Evolutionary conservation across 2,797 vertebrate genomes (phyloP).

Genomic region (Dendrocincla tyrannina): DNA sequence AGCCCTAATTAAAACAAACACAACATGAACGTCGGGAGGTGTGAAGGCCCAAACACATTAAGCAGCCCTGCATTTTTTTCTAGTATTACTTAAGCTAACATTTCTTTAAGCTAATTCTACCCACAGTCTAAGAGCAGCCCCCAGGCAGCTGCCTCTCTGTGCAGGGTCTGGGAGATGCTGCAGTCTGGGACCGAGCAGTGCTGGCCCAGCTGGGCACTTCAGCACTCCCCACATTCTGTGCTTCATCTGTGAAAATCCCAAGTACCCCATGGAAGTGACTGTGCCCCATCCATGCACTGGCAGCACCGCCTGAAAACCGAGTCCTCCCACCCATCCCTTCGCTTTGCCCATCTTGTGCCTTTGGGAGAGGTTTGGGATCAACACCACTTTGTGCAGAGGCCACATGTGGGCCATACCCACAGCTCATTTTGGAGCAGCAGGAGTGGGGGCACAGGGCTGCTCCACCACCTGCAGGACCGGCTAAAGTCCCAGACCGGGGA

Average conservation of each 20-base stretch:
- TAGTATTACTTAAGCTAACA: background rate
- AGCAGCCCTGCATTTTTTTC: background rate
- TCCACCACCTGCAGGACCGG: background rate
- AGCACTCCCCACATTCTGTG: accelerated
- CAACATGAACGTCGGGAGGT: accelerated
- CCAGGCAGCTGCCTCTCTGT: background rate
- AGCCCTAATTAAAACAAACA: slow-evolving; percentile 35
- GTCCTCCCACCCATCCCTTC: background rate
- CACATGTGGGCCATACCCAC: accelerated
- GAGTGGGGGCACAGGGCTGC: background rate
- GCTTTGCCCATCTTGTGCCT: background rate
- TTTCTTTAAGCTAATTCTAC: background rate
- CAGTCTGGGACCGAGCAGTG: background rate
- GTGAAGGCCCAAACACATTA: background rate
- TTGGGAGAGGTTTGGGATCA: background rate
- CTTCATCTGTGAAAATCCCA: accelerated
- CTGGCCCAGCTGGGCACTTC: accelerated
- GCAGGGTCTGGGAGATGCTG: background rate
- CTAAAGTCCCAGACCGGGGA: background rate
- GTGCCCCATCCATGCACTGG: accelerated
- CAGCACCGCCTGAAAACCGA: accelerated
- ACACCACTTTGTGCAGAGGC: accelerated
- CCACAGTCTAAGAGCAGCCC: background rate
- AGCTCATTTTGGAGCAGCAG: background rate
- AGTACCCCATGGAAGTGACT: accelerated